Percentiles rank a stretch among this genome's conserved stretches.
Conservation (phyloP, 2,888 invertebrate species). For the Sphaerophoria taeniata region DNA sequence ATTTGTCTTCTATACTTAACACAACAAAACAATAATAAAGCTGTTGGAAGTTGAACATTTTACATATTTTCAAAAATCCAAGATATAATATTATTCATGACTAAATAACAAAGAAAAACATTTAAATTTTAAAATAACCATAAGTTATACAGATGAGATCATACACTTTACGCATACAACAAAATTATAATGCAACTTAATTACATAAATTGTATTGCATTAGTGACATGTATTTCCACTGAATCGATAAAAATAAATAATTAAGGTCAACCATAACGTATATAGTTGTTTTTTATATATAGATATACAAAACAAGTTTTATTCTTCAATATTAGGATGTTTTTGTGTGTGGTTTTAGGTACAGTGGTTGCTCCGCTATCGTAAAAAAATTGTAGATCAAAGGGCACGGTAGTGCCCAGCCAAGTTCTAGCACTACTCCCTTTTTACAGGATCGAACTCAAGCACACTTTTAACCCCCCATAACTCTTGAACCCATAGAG, state of each 20-base stretch:
- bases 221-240: slow-evolving; percentile 64
- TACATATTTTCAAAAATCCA: slow-evolving; percentile 35
- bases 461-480: no score
- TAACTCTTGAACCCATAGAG: no score
- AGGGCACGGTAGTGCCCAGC: no score
- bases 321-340: no score
- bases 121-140: slow-evolving; percentile 46
- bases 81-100: slow-evolving; percentile 50
- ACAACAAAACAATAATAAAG: neutral
- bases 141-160: slow-evolving; percentile 50
- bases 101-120: slow-evolving; percentile 55
- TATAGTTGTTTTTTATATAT: neutral
- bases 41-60: slow-evolving; percentile 15
- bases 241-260: slow-evolving; percentile 61
- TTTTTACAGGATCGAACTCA: no score
- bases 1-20: slow-evolving; percentile 3
- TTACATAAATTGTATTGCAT: slow-evolving; percentile 45
- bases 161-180: slow-evolving; percentile 7
- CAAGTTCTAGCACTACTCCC: no score
- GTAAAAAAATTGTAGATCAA: no score
- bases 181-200: slow-evolving; percentile 32
- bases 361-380: no score
- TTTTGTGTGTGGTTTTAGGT: no score
- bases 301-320: no score
- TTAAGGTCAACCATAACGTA: slow-evolving; percentile 39